Evolutionary conservation across 2,113 vertebrate genomes (phyloP).

Genomic region (Oreochromis spilurus): DNA sequence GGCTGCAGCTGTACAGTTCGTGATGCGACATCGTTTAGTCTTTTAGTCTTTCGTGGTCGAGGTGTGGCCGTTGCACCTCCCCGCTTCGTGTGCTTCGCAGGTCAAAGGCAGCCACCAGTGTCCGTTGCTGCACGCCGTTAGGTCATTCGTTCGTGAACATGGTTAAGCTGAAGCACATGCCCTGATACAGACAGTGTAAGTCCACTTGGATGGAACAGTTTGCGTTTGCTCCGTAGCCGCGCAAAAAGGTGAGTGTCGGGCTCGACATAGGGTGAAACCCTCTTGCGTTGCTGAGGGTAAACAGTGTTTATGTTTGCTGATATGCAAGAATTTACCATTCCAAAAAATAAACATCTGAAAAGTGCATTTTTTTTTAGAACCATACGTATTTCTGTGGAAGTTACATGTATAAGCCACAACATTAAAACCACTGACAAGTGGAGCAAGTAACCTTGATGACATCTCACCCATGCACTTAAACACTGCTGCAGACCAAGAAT

Average conservation of each 20-base stretch:
- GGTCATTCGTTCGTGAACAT: neutral
- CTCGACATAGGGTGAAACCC: conserved; percentile 10
- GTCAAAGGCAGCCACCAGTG: conserved; percentile 13
- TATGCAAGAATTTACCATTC: conserved; percentile 26
- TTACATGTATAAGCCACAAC: neutral
- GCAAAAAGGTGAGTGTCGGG: neutral
- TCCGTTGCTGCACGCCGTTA: neutral
- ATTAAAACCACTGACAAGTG: neutral
- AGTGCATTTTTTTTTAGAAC: neutral
- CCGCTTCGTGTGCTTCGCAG: neutral
- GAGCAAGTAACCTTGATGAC: neutral
- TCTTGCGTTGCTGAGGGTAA: neutral
- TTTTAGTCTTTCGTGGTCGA: neutral
- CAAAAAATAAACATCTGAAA: conserved; percentile 34
- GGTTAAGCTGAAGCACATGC: conserved; percentile 30
- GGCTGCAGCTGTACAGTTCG: neutral
- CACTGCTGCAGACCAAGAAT: neutral
- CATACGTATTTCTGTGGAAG: neutral
- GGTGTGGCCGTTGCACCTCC: neutral
- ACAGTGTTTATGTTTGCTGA: conserved; percentile 27
- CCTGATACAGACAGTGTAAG: conserved; percentile 5
- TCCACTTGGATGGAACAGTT: neutral
- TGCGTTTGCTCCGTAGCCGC: neutral
- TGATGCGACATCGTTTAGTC: neutral
- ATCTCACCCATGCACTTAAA: neutral